Conservation (phyloP, 2,888 invertebrate species). For the Ophonus ardosiacus region DNA sequence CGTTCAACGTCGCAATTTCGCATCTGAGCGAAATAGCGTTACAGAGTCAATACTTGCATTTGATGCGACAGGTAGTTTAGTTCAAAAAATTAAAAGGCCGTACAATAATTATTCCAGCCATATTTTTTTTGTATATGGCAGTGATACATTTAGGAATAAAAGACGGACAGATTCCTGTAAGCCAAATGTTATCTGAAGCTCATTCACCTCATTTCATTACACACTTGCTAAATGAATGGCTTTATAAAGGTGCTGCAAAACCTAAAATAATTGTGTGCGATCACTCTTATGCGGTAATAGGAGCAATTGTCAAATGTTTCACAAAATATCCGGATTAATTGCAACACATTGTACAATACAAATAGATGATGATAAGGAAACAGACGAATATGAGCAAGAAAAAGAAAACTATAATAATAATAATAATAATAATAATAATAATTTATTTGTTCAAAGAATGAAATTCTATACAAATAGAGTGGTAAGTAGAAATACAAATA, state of each 20-base stretch:
- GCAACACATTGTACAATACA: background rate
- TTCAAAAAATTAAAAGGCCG: conserved; percentile 11
- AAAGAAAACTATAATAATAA: background rate
- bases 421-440: too few species aligned
- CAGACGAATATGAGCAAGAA: background rate
- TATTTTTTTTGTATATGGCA: conserved; percentile 25
- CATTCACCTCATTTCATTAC: conserved; percentile 13
- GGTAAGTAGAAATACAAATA: too few species aligned
- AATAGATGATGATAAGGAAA: background rate
- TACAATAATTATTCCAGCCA: conserved; percentile 23
- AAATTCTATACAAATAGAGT: too few species aligned
- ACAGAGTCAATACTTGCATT: conserved; percentile 1
- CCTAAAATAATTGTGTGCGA: conserved; percentile 44
- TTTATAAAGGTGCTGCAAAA: background rate
- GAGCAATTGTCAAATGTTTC: conserved; percentile 3
- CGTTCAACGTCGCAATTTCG: too few species aligned
- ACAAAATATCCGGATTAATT: background rate
- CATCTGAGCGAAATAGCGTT: too few species aligned
- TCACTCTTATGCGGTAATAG: conserved; percentile 48
- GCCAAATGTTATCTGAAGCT: conserved; percentile 29
- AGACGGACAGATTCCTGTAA: conserved; percentile 37
- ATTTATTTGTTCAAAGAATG: too few species aligned
- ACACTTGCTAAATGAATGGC: conserved; percentile 12
- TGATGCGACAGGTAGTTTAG: conserved; percentile 32
- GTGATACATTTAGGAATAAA: conserved; percentile 33